A percentile compares a stretch with the other conserved stretches of the same genome.
These are phyloP conservation scores for Hycleus phaleratus DNA, from an alignment of 1,140 invertebrate species.

Conservation along the genomic window DNA sequence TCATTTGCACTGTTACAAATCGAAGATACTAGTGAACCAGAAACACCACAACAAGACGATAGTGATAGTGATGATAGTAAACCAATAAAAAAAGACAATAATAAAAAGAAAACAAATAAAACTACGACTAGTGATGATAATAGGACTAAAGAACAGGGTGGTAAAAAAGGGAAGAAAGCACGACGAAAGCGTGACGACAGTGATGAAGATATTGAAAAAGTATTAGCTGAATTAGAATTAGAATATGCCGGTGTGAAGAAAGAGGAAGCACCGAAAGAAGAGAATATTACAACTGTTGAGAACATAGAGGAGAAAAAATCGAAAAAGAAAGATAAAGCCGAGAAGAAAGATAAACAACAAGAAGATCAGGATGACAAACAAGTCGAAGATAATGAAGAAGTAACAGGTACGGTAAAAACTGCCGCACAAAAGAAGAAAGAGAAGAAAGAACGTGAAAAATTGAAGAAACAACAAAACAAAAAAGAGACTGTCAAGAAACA, in stretches of 20 bases:
- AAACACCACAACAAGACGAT: constrained; percentile 37
- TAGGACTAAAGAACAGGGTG: constrained; percentile 46
- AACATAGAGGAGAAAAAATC: constrained; percentile 26
- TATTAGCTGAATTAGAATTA: constrained; percentile 70
- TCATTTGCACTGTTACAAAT: constrained; percentile 40
- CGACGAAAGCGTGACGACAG: constrained; percentile 70
- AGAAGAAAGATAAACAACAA: not conserved
- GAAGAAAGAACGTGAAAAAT: constrained; percentile 76
- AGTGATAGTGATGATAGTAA: constrained; percentile 41
- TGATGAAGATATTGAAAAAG: constrained; percentile 78
- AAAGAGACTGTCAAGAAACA: constrained; percentile 38
- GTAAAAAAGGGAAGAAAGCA: constrained; percentile 60
- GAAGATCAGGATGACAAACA: constrained; percentile 37
- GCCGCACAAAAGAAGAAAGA: constrained; percentile 82
- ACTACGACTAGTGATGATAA: constrained; percentile 41
- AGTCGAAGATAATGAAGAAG: constrained; percentile 45
- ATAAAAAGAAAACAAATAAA: constrained; percentile 51
- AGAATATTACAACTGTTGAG: constrained; percentile 28
- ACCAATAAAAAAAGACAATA: constrained; percentile 45
- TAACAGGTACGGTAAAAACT: constrained; percentile 62
- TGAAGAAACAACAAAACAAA: constrained; percentile 60
- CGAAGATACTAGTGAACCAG: constrained; percentile 36
- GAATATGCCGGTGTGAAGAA: constrained; percentile 58
- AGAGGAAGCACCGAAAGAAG: constrained; percentile 14
- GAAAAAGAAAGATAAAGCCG: constrained; percentile 19